These are phyloP conservation scores for Lepus americanus DNA, from an alignment of 2,113 vertebrate species.

Conservation along the genomic window DNA sequence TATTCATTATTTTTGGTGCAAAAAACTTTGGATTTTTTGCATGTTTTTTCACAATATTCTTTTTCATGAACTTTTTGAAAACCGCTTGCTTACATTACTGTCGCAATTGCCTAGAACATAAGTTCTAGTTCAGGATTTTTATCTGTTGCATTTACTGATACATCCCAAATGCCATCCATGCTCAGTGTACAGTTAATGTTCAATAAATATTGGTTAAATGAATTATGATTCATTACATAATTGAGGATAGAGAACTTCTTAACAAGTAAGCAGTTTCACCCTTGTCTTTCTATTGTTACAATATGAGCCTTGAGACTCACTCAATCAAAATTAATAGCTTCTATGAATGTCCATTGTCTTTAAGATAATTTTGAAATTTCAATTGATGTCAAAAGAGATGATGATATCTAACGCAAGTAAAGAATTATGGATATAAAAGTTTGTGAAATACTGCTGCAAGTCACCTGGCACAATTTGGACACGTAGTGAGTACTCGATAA, in stretches of 20 bases:
- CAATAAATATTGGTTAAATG: neutral
- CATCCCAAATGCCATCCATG: neutral
- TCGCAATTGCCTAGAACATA: neutral
- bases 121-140: neutral
- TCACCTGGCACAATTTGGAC: neutral
- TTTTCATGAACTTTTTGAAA: too few species aligned
- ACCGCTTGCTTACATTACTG: neutral
- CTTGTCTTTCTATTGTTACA: neutral
- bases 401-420: neutral
- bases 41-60: too few species aligned
- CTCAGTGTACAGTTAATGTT: neutral
- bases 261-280: neutral
- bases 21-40: too few species aligned
- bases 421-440: neutral
- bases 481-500: slow-evolving; percentile 43
- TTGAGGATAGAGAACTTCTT: neutral
- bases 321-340: neutral
- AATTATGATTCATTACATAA: neutral
- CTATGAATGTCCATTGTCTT: neutral
- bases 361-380: neutral
- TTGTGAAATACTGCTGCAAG: neutral
- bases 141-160: neutral
- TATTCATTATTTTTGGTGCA: too few species aligned
- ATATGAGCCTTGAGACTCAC: neutral
- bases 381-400: neutral